A percentile compares a stretch with the other conserved stretches of the same genome.
phyloP scores from a whole-genome alignment of 2,888 invertebrate genomes.

The Ctenicera cuprea region DNA sequence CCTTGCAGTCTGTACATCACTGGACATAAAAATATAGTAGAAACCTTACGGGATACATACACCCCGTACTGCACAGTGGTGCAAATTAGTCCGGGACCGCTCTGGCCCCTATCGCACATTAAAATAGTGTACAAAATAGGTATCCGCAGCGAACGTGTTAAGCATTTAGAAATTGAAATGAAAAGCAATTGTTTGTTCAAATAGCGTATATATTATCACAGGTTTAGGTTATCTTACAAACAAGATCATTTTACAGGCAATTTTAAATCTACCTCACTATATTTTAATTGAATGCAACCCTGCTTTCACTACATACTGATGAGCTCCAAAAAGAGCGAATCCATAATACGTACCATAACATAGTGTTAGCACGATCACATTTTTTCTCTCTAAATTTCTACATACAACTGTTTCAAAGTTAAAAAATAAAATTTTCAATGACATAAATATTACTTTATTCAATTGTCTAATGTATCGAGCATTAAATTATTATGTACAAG shows the following conservation, averaged over 20 bases:
- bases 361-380: no score
- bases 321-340: neutral
- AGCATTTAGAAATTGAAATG: no score
- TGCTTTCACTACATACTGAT: no score
- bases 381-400: neutral
- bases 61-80: no score
- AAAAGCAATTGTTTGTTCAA: neutral
- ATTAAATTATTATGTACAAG: slow-evolving; percentile 35
- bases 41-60: no score
- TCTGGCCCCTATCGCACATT: no score
- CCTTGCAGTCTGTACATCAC: no score
- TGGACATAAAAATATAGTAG: no score
- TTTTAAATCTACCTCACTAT: slow-evolving; percentile 2
- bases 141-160: no score
- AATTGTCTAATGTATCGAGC: neutral
- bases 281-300: neutral
- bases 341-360: no score
- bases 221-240: slow-evolving; percentile 40
- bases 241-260: slow-evolving; percentile 38
- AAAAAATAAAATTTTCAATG: slow-evolving; percentile 20
- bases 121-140: no score
- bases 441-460: slow-evolving; percentile 9
- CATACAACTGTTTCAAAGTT: neutral
- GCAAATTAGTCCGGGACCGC: no score
- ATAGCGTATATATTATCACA: slow-evolving; percentile 42